Evolutionary conservation across 2,113 vertebrate species (phyloP).

Genomic region (Vombatus ursinus): DNA sequence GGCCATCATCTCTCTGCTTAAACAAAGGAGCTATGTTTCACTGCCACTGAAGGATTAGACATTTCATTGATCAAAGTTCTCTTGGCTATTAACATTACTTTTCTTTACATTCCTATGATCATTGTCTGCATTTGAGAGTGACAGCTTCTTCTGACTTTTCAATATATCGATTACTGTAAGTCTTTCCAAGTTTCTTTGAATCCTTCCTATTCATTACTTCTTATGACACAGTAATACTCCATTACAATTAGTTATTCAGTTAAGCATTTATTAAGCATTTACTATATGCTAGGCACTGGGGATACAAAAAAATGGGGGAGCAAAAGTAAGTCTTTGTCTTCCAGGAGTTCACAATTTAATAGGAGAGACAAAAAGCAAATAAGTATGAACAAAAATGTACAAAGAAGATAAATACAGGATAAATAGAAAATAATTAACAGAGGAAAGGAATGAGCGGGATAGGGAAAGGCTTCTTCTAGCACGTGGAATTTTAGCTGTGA

Average conservation of each 20-base stretch:
- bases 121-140: neutral
- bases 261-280: neutral
- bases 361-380: neutral
- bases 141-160: neutral
- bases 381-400: neutral
- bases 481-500: neutral
- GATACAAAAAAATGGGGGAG: neutral
- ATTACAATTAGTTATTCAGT: neutral
- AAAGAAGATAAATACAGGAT: neutral
- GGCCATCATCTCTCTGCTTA: neutral
- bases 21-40: neutral
- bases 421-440: neutral
- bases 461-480: too few species aligned
- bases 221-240: neutral
- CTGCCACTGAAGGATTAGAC: neutral
- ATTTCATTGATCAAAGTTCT: neutral
- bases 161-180: neutral
- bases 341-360: neutral
- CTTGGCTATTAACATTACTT: neutral
- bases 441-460: neutral
- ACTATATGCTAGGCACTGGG: neutral
- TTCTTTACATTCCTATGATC: neutral
- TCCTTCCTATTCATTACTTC: neutral
- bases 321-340: neutral
- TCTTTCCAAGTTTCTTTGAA: neutral